phyloP scores from a whole-genome alignment of 2,113 vertebrate genomes.

The Aviceda subcristata region DNA sequence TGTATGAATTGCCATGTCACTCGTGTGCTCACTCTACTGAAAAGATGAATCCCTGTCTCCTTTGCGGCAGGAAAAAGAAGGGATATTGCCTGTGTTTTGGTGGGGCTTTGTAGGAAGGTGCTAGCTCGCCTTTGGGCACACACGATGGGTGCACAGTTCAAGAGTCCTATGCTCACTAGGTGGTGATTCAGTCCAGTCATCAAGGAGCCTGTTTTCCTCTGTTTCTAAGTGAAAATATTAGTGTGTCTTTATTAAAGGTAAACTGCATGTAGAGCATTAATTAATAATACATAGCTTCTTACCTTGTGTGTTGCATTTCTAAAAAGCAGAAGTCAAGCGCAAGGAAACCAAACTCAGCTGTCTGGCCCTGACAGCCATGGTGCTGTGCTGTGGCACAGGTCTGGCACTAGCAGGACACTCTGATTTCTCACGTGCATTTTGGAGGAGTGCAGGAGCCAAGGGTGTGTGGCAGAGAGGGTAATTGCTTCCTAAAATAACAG shows the following conservation, averaged over 20 bases:
- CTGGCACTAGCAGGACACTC: neutral
- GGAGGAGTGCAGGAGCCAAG: neutral
- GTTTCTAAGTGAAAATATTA: conserved; percentile 1
- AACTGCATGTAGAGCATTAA: neutral
- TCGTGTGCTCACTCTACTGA: neutral
- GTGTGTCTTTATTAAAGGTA: neutral
- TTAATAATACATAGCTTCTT: neutral
- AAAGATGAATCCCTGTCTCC: neutral
- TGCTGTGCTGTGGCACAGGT: neutral
- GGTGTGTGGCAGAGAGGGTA: neutral
- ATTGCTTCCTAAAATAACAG: neutral
- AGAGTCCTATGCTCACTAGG: neutral
- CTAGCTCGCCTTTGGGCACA: neutral
- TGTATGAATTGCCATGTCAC: neutral
- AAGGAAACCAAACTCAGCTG: neutral
- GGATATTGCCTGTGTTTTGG: neutral
- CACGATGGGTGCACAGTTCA: accelerated
- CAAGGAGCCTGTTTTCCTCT: neutral
- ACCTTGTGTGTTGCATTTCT: neutral
- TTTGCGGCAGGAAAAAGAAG: neutral
- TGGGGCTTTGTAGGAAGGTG: neutral
- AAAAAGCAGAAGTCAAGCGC: neutral
- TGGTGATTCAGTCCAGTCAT: neutral
- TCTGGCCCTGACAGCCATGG: neutral
- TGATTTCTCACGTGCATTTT: neutral